Base-by-base conservation (phyloP, 2,113 vertebrate genomes). In the Nerophis ophidion region DNA sequence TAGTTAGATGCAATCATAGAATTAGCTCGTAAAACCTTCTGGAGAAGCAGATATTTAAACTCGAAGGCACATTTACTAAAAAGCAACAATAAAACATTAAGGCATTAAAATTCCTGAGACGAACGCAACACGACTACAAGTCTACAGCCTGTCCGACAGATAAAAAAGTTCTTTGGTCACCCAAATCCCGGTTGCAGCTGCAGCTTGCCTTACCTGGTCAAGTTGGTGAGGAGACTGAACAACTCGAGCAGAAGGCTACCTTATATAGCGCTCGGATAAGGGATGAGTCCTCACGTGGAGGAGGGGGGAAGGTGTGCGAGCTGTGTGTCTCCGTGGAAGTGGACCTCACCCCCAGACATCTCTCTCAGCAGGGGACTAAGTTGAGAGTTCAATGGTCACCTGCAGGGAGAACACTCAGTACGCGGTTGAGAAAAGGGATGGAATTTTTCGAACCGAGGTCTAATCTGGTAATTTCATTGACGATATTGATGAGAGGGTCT, bases 341-440 rank as follows among this genome's bases (percentile, higher is more conserved):
- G 84, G 85, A 90, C 89, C 88, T 91, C 88, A 88, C 68, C 87
- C 83, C 80, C 67, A 58, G 63, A 58, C 65, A 60, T 71, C 68
- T 79, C 74, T 66, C 71, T 76, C 75, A 72, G 75, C 80, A 79
- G 75, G 77, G 65, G 56, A 57, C 63, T 63, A 60, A 57, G 71
- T 70, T 61, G 54, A 72, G 77, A 76, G 89, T 87, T 83, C 88
- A 90, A 89, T 60, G 86, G 86, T 89, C 86, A 87, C 67, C 69
- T 69, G 66, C 77, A 69, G 79, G 66, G 72, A 65, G 70, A 70
- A 69, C 65, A 65, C 61, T 74, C 65, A 61, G 77, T 72, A 64
- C 61, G 36, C 36, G 12, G 9, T 38, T 17, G 9, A 5, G 38
- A 36, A 55, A 44, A 55, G 35, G 10, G 5, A 11, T 17, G n/a